These are phyloP conservation scores for Sinelater perroti DNA, from an alignment of 2,888 invertebrate species.

Conservation along the genomic window DNA sequence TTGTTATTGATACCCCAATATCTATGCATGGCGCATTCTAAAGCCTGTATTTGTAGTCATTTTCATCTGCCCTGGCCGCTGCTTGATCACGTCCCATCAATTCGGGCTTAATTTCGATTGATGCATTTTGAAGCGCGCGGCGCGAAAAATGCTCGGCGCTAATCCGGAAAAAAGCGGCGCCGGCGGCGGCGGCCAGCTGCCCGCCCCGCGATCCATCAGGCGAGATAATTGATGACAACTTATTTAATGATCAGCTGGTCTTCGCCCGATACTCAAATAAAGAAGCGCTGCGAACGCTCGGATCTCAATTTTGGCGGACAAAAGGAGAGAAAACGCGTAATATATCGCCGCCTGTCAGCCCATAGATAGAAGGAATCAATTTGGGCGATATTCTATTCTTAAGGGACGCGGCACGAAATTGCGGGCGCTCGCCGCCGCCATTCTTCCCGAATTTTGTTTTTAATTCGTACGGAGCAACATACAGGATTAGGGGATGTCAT, in stretches of 20 bases:
- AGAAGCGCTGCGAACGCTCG: conserved; percentile 30
- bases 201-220: conserved; percentile 28
- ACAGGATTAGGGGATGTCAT: background rate
- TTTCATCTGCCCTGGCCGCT: conserved; percentile 40
- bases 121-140: conserved; percentile 38
- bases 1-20: conserved; percentile 51
- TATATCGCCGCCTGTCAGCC: conserved; percentile 43
- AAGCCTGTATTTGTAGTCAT: conserved; percentile 40
- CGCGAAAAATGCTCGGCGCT: too few relatives aligned
- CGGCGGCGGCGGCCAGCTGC: background rate
- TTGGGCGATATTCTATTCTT: conserved; percentile 27
- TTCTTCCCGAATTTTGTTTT: background rate
- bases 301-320: conserved; percentile 39
- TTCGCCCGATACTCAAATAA: conserved; percentile 35
- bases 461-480: too few relatives aligned
- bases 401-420: conserved; percentile 1
- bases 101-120: conserved; percentile 41
- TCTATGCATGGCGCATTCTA: conserved; percentile 48
- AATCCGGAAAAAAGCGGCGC: too few relatives aligned
- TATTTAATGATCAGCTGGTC: conserved; percentile 42
- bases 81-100: conserved; percentile 44
- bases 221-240: conserved; percentile 42
- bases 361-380: conserved; percentile 44
- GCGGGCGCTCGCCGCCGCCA: background rate
- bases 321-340: conserved; percentile 45